phyloP scores from a whole-genome alignment of 2,888 invertebrate genomes.

The Chalcosyrphus nemorum region DNA sequence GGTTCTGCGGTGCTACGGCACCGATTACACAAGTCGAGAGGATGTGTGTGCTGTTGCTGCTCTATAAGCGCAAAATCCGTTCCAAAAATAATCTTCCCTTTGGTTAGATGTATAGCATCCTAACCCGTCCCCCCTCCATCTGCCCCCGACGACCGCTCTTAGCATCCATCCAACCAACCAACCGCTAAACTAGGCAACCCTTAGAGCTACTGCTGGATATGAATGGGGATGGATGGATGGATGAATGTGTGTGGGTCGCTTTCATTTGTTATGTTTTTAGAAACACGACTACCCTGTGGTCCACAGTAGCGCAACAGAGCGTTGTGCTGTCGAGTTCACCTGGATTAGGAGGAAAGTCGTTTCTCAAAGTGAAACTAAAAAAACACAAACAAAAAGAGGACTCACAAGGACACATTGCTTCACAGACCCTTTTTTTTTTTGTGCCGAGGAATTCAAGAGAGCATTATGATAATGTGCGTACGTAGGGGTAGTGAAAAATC shows the following conservation, averaged over 20 bases:
- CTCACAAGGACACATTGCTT: constrained; percentile 54
- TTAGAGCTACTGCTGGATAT: constrained; percentile 52
- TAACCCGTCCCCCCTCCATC: constrained; percentile 32
- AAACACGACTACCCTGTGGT: constrained; percentile 2
- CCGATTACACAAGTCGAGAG: constrained; percentile 56
- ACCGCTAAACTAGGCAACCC: constrained; percentile 66
- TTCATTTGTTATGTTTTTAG: constrained; percentile 47
- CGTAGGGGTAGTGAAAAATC: constrained; percentile 69
- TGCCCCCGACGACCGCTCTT: not conserved
- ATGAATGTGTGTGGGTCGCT: constrained; percentile 5
- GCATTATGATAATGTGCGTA: constrained; percentile 67
- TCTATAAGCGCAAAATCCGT: constrained; percentile 73
- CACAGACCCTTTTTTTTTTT: not conserved
- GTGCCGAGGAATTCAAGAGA: constrained; percentile 15
- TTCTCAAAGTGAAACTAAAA: constrained; percentile 44
- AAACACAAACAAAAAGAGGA: not conserved
- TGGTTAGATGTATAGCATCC: constrained; percentile 58
- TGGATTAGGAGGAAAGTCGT: constrained; percentile 48
- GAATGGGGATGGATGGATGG: constrained; percentile 21
- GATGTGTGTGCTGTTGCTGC: constrained; percentile 57
- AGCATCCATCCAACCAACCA: constrained; percentile 60
- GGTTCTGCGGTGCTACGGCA: constrained; percentile 55
- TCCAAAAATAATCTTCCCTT: constrained; percentile 69
- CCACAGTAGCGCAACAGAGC: constrained; percentile 10
- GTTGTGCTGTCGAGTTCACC: constrained; percentile 20